Conservation (phyloP, 2,888 invertebrate genomes). For the Drosophila borealis region DNA sequence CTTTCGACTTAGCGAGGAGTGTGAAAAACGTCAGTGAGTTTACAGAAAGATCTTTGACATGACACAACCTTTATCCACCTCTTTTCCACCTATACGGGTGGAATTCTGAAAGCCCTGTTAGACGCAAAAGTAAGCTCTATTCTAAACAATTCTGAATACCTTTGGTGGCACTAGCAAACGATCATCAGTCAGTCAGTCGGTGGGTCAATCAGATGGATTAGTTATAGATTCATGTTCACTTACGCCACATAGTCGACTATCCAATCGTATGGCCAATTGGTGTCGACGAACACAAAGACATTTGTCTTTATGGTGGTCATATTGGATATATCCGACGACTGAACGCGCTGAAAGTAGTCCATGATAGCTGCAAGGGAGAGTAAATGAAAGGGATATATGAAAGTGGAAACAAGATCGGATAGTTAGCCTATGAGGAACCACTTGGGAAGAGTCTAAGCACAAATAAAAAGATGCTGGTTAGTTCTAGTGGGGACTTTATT, state of each 20-base stretch:
- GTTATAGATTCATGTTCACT: constrained; percentile 52
- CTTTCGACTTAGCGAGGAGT: no score
- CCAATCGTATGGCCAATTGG: constrained; percentile 87
- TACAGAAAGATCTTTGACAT: no score
- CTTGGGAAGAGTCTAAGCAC: constrained; percentile 25
- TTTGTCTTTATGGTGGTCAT: constrained; percentile 86
- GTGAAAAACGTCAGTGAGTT: no score
- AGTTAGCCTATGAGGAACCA: constrained; percentile 50
- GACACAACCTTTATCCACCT: no score
- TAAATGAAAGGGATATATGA: neutral
- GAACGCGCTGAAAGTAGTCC: constrained; percentile 51
- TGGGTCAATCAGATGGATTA: neutral
- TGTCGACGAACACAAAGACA: constrained; percentile 89
- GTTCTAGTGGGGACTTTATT: constrained; percentile 67
- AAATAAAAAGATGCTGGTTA: constrained; percentile 20
- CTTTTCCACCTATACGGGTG: no score
- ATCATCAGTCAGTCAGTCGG: neutral
- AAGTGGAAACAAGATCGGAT: neutral
- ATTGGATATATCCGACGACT: constrained; percentile 65
- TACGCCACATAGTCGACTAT: constrained; percentile 88
- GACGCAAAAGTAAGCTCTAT: no score
- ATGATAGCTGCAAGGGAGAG: constrained; percentile 44
- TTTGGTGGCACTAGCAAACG: no score
- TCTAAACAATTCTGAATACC: no score
- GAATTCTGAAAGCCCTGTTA: no score